Evolutionary conservation across 2,797 vertebrate species (phyloP), one percentile per base, ranked within the genome.

Genomic region (Dendrocincla tyrannina): DNA sequence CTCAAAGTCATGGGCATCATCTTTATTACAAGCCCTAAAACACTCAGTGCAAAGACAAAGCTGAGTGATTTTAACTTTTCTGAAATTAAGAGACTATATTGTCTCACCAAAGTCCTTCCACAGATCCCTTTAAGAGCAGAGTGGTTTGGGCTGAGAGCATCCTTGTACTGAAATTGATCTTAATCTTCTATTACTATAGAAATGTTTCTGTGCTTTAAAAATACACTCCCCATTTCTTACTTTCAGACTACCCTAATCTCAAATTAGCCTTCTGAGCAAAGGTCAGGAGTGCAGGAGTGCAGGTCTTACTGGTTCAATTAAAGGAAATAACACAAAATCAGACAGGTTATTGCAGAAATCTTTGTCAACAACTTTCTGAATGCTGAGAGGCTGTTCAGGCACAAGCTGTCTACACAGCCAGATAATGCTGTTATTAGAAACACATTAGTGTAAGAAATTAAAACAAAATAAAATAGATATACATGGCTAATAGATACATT

Each of bases 301-400:
- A 73, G 73, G 88, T 94, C 73, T 96, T 81, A 94, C 63, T 93
- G 67, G 84, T 91, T 87, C 88, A 92, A 50, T 95, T 91, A 85
- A 88, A 87, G 77, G 96, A 95, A 95, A 92, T 89, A 94, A 91
- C 69, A 73, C 82, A 91, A 93, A 95, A 93, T 97, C 90, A 90
- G 93, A 88, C 63, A 84, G 73, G 46, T 82, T 95, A 30, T 90
- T 94, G 77, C 83, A 89, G 78, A 67, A 93, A 85, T 91, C 66
- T 88, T 95, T 95, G 88, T 92, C 93, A 96, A 96, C 96, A 94
- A 90, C 84, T 95, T 96, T 75, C 59, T 89, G 85, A 83, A 77
- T 91, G 59, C 66, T 58, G 84, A 95, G 84, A 49, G 46, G 77
- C 89, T 96, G 91, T 60, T 96, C 28, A 88, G 72, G 50, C 37